A percentile compares a stretch with the other conserved stretches of the same genome.
Conservation (phyloP, 1,140 invertebrate species). For the Paramacrobiotus metropolitanus region DNA sequence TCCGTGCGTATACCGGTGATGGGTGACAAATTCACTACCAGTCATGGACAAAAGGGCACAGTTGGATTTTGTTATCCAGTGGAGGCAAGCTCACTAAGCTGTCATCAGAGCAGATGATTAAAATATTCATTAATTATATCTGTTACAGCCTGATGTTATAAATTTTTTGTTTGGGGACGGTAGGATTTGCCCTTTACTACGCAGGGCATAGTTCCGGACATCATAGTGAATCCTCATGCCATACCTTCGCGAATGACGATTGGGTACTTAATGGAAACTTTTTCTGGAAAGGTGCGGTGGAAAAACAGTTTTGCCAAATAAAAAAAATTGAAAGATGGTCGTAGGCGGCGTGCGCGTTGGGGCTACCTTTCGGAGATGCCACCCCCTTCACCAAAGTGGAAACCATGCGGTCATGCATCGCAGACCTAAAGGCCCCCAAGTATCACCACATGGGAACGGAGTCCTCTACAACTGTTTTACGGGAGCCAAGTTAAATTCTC, state of each 20-base stretch:
- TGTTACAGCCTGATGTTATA: no score
- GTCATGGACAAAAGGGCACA: background rate
- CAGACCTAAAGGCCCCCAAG: background rate
- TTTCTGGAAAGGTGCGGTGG: constrained; percentile 95
- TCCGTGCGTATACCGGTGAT: background rate
- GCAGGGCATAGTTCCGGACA: constrained; percentile 25
- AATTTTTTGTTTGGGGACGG: background rate
- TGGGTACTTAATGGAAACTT: constrained; percentile 52
- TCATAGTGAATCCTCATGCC: constrained; percentile 27
- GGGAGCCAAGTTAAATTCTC: background rate
- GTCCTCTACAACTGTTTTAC: background rate
- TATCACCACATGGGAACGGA: background rate
- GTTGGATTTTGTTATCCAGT: background rate
- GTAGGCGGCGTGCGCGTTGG: background rate
- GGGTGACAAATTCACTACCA: background rate
- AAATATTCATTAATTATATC: no score
- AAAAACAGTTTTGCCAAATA: no score
- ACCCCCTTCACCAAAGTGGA: background rate
- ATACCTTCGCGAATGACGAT: constrained; percentile 27
- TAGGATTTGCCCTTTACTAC: constrained; percentile 24
- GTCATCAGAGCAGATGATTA: no score
- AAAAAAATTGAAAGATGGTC: constrained; percentile 43
- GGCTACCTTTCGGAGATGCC: constrained; percentile 44
- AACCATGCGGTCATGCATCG: background rate
- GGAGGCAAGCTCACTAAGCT: background rate